These are phyloP conservation scores for Drosophila kanekoi DNA, from an alignment of 2,888 invertebrate species.

Conservation along the genomic window DNA sequence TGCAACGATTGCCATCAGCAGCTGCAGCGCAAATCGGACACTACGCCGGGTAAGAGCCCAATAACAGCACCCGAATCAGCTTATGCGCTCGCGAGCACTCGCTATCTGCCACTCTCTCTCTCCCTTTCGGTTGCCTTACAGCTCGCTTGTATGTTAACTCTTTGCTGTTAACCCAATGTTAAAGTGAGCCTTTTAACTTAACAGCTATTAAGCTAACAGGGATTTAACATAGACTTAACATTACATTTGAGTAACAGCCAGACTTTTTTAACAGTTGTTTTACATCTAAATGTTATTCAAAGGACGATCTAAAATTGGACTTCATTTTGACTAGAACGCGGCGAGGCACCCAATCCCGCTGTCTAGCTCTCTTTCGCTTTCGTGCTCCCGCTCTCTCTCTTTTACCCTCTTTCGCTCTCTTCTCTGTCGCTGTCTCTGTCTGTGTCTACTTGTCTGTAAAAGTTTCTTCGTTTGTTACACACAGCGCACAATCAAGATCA, in stretches of 20 bases:
- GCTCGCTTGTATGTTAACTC: background rate
- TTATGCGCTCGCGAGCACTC: background rate
- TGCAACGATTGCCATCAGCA: constrained; percentile 88
- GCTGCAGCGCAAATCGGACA: constrained; percentile 74
- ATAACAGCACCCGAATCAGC: no score
- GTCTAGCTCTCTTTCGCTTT: background rate
- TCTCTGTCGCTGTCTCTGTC: background rate
- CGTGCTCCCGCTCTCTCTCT: background rate
- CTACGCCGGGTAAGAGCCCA: constrained; percentile 72
- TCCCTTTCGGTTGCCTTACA: background rate
- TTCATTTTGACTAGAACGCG: background rate
- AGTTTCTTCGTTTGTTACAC: constrained; percentile 30
- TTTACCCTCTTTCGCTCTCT: background rate
- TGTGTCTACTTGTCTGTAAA: constrained; percentile 6
- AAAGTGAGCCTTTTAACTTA: no score
- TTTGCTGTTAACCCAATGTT: background rate
- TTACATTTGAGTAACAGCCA: no score
- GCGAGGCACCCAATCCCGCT: background rate
- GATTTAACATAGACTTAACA: no score
- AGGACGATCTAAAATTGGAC: background rate
- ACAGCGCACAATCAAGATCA: constrained; percentile 44
- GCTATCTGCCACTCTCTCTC: background rate
- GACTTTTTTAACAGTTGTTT: no score
- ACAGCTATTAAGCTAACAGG: no score
- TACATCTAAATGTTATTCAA: background rate